Percentiles rank a stretch among this genome's conserved stretches.
phyloP scores from a whole-genome alignment of 2,797 vertebrate genomes.

The Scyliorhinus canicula region DNA sequence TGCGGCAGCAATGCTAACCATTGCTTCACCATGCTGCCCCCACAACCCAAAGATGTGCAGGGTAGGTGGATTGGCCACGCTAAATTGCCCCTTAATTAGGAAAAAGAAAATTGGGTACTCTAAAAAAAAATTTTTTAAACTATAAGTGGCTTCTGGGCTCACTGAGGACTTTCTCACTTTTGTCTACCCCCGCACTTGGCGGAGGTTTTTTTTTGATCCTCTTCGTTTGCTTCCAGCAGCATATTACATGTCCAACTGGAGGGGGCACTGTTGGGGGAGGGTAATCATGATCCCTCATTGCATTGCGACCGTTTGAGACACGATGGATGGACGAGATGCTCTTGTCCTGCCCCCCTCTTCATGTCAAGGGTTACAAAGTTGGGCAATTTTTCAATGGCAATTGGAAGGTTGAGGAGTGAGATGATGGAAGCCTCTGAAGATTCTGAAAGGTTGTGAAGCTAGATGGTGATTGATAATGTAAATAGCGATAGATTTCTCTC shows the following conservation, averaged over 20 bases:
- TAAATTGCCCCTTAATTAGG: too few relatives aligned
- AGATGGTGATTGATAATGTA: not conserved
- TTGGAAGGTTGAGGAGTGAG: not conserved
- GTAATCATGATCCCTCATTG: not conserved
- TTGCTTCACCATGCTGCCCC: too few relatives aligned
- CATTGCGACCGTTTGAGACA: not conserved
- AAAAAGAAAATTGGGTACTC: too few relatives aligned
- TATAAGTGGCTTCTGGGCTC: too few relatives aligned
- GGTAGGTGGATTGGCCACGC: too few relatives aligned
- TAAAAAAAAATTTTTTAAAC: too few relatives aligned
- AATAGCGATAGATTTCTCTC: not conserved
- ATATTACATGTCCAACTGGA: not conserved
- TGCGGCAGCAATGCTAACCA: too few relatives aligned
- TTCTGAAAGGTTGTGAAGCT: not conserved
- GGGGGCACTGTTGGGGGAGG: not conserved
- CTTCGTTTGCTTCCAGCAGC: not conserved
- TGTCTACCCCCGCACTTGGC: not conserved
- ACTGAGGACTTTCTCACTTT: not conserved
- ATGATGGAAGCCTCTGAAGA: not conserved
- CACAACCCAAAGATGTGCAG: too few relatives aligned
- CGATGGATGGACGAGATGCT: not conserved
- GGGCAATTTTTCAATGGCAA: not conserved
- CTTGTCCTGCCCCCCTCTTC: not conserved
- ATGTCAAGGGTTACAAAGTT: not conserved
- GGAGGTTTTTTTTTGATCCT: not conserved